Base-by-base conservation (phyloP, 2,888 invertebrate genomes). In the Eupithecia pulchellata region DNA sequence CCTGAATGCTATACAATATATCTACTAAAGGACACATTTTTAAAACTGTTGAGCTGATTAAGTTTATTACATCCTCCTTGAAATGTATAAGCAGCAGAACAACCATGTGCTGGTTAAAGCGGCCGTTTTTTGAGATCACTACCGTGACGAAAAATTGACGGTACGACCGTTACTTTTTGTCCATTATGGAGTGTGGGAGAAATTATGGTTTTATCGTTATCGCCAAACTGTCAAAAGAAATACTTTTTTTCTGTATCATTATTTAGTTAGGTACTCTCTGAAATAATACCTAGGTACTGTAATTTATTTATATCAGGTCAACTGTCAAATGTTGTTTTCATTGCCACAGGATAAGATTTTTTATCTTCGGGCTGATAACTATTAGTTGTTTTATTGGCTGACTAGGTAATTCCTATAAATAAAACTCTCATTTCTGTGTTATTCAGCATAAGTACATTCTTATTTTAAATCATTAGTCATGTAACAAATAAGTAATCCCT, bases 121-220 rank as follows among this genome's bases (percentile, higher is more conserved):
- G 25, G 52, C 17, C 60, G 66, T 52, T 61, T 34, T 67, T 67
- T 67, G 61, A 9, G 72, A 62, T 66, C 69, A 67, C 71, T 39
- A 67, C 71, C 75, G 62, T 75, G 71, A 73, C 75, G 65, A 11
- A 71, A 73, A 69, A 55, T 67, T 66, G 25, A 62, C 70, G n/a
- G n/a, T n/a, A 62, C 58, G 63, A 65, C 68, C 72, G 71, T 64
- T 69, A 74, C 39, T 52, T 66, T 47, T 64, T 68, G 61, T 34
- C 11, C 34, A 25, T 20, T 61, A 20, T n/a, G 20, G 20, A 34
- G 20, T 13, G 14, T 61, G 20, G 57, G 57, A 14, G 29, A 29
- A 57, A 17, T 6, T 29, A 57, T 27, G 29, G 17, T 1, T 57
- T 14, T 57, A 57, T 57, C 42, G 42, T 29, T 57, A 29, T 57